Evolutionary conservation across 2,113 vertebrate genomes (phyloP), one percentile per base, ranked within the genome.

Genomic region (Labrus mixtus): DNA sequence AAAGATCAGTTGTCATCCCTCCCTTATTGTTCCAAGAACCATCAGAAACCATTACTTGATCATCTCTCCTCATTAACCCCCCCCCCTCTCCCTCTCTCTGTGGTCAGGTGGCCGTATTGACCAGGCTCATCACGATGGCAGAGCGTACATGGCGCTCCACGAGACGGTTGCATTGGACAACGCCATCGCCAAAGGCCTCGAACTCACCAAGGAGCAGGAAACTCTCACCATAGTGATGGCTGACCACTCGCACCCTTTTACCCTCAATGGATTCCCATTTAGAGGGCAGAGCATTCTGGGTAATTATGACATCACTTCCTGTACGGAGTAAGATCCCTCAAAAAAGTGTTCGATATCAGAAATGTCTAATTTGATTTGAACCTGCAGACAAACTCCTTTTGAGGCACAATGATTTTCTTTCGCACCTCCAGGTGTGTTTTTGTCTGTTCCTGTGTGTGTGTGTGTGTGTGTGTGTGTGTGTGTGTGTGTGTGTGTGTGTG

Each of bases 271-370:
- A 8, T 95, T 90, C 73, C 93, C 93, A 0, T 94, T 94, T 46
- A 77, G 94, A 79, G 95, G 94, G 3, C 92, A 93, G 70, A 94
- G 89, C 91, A 93, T 95, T 87, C 91, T 95, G 86, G 94, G 95
- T 95, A 92, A 83, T 60, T 79, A 62, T 66, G 7, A 41, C 7
- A 15, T 22, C 0, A 20, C 22, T 13, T 73, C 17, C 39, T 36
- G 20, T 15, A 23, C 2, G 11, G 11, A 41, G 39, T 41, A 41
- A 11, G 0, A 10, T 41, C 39, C 11, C 11, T 41, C 39, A 9
- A 10, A 41, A 41, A 41, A 9, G 1, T 41, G 11, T 41, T 41
- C 6, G 25, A 25, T 25, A 2, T 25, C 25, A 25, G 25, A 39
- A 10, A 39, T 39, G 37, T 25, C 5, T 39, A 39, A 3, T 8